These are phyloP conservation scores for Guaruba guarouba DNA, from an alignment of 2,113 vertebrate genomes.

Conservation along the genomic window DNA sequence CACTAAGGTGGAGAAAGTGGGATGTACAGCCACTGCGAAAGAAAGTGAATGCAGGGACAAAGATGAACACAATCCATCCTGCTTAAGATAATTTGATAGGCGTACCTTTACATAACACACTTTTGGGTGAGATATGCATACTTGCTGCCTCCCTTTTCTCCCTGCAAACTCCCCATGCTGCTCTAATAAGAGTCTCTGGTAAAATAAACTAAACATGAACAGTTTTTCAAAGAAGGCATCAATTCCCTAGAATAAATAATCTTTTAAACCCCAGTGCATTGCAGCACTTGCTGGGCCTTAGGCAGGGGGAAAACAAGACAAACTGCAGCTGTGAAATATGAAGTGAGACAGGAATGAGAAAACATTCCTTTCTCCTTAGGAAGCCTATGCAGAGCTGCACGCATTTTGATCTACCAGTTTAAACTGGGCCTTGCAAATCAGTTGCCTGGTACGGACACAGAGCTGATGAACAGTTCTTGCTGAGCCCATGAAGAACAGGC, in stretches of 20 bases:
- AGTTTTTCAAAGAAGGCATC: slow-evolving; percentile 21
- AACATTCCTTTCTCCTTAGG: slow-evolving; percentile 60
- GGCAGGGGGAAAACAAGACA: slow-evolving; percentile 35
- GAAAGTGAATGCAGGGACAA: neutral
- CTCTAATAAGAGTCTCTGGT: neutral
- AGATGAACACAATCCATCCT: neutral
- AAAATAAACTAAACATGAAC: neutral
- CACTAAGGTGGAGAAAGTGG: neutral
- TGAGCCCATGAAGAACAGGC: neutral
- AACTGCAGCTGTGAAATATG: slow-evolving; percentile 54
- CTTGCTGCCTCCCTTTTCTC: neutral
- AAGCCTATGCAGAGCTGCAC: slow-evolving; percentile 6
- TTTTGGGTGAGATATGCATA: neutral
- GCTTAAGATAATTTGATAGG: neutral
- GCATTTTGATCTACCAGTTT: slow-evolving; percentile 11
- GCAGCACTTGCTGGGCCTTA: slow-evolving; percentile 35
- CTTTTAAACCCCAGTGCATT: slow-evolving; percentile 28
- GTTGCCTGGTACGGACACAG: neutral
- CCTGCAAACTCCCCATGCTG: neutral
- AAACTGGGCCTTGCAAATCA: slow-evolving; percentile 11
- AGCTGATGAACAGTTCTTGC: neutral
- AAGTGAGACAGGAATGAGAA: slow-evolving; percentile 52
- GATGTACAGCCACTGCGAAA: neutral
- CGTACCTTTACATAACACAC: neutral
- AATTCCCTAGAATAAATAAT: slow-evolving; percentile 33